These are phyloP conservation scores for Clusia tigrina DNA, from an alignment of 2,888 invertebrate genomes.

Conservation along the genomic window DNA sequence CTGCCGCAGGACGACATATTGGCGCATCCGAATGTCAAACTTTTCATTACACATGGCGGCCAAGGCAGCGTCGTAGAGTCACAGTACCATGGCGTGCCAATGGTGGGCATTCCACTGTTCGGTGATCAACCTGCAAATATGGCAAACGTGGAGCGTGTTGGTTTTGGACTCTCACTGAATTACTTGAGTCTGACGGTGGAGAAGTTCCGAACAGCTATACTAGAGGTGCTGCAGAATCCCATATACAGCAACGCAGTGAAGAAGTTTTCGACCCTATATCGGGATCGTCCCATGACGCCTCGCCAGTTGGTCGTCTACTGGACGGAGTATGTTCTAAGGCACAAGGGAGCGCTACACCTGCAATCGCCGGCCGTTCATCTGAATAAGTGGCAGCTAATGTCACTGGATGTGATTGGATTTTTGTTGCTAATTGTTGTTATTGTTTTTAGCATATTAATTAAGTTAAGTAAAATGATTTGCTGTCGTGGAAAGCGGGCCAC, in stretches of 20 bases:
- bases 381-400: constrained; percentile 63
- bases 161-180: constrained; percentile 55
- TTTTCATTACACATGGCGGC: constrained; percentile 65
- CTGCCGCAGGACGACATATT: constrained; percentile 76
- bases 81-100: constrained; percentile 80
- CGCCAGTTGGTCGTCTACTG: constrained; percentile 44
- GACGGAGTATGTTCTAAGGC: constrained; percentile 45
- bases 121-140: constrained; percentile 82
- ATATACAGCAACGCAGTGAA: constrained; percentile 54
- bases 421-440: constrained; percentile 33
- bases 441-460: constrained; percentile 21
- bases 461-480: constrained; percentile 29
- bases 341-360: constrained; percentile 47
- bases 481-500: constrained; percentile 23
- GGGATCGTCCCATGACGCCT: constrained; percentile 44
- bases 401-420: constrained; percentile 64
- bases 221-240: constrained; percentile 46
- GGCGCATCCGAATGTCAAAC: constrained; percentile 74
- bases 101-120: constrained; percentile 78
- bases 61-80: constrained; percentile 80
- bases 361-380: constrained; percentile 42
- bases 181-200: constrained; percentile 38
- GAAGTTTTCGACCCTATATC: constrained; percentile 55
- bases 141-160: constrained; percentile 74
- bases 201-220: constrained; percentile 36